Evolutionary conservation across 2,797 vertebrate species (phyloP).

Genomic region (Anguilla megastoma): DNA sequence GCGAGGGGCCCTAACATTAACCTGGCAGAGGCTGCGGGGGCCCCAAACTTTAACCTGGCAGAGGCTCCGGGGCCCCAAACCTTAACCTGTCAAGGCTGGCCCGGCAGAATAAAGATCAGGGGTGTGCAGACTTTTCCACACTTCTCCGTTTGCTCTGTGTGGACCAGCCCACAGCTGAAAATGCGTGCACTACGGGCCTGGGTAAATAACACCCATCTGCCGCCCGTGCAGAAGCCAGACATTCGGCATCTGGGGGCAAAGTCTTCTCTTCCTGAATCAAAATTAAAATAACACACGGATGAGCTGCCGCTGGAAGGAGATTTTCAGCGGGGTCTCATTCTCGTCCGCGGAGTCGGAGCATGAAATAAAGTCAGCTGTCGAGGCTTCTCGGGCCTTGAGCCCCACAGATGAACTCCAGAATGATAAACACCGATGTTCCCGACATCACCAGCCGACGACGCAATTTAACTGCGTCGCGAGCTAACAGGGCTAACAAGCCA

Average conservation of each 20-base stretch:
- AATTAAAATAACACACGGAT: constrained; percentile 7
- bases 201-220: constrained; percentile 15
- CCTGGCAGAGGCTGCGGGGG: neutral
- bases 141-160: neutral
- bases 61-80: neutral
- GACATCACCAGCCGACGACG: neutral
- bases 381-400: neutral
- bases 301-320: neutral
- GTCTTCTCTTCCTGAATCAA: neutral
- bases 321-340: neutral
- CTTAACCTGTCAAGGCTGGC: neutral
- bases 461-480: neutral
- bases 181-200: neutral
- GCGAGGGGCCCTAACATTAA: neutral
- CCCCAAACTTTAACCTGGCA: neutral
- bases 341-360: neutral
- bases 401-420: neutral
- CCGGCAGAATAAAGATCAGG: neutral
- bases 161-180: neutral
- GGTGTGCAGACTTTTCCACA: neutral
- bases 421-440: neutral
- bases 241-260: neutral
- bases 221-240: neutral
- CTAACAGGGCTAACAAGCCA: neutral
- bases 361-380: neutral